Conservation (phyloP, 1,140 invertebrate species). For the Drosophila ambigua region DNA sequence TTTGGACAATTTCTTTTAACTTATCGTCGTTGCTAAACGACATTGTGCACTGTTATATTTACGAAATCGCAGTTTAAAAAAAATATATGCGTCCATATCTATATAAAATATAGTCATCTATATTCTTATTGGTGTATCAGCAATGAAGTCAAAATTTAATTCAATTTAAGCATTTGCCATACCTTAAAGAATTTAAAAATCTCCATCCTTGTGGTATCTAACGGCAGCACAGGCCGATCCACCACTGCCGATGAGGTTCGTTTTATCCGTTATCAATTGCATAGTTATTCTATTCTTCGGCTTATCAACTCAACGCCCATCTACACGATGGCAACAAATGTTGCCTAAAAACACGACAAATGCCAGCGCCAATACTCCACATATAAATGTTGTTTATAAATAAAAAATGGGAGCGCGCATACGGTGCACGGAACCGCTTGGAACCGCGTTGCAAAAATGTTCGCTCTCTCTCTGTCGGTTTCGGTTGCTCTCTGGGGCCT, state of each 20-base stretch:
- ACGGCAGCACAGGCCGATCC: neutral
- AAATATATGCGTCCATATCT: too few species aligned
- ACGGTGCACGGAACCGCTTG: conserved; percentile 82
- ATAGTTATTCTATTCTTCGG: neutral
- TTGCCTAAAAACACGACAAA: conserved; percentile 26
- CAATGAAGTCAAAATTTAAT: too few species aligned
- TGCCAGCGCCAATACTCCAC: conserved; percentile 65
- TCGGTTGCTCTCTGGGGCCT: conserved; percentile 15
- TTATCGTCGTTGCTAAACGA: too few species aligned
- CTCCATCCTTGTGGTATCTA: too few species aligned
- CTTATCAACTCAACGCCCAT: conserved; percentile 60
- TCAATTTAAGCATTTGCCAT: too few species aligned
- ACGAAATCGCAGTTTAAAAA: too few species aligned
- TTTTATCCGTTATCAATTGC: conserved; percentile 19
- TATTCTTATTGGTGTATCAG: too few species aligned
- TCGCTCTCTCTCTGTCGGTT: conserved; percentile 9
- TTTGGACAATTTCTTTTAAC: too few species aligned
- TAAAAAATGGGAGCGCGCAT: conserved; percentile 74
- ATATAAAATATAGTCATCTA: too few species aligned
- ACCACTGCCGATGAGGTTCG: neutral
- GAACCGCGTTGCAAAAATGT: conserved; percentile 76
- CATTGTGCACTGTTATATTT: too few species aligned
- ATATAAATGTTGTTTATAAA: conserved; percentile 76
- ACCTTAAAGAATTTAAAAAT: too few species aligned
- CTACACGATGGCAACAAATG: conserved; percentile 46